phyloP scores from a whole-genome alignment of 2,888 invertebrate species.

The Endomychus coccineus region DNA sequence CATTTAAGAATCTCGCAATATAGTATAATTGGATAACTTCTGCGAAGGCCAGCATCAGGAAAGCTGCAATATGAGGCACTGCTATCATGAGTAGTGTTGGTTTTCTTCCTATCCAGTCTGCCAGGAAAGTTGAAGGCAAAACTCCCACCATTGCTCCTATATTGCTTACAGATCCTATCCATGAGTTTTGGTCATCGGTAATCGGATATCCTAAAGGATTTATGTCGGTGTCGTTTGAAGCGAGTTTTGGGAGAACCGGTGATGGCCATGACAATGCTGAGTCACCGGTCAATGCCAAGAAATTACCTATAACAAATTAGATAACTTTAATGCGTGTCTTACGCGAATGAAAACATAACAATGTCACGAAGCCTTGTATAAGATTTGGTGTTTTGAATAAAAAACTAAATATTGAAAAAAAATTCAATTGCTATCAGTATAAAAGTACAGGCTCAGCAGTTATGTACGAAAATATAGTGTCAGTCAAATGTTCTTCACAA shows the following conservation, averaged over 20 bases:
- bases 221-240: constrained; percentile 28
- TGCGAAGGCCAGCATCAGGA: constrained; percentile 25
- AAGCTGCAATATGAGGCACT: constrained; percentile 27
- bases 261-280: constrained; percentile 32
- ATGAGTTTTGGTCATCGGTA: constrained; percentile 41
- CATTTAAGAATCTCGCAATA: constrained; percentile 45
- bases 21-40: constrained; percentile 30
- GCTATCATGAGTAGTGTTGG: constrained; percentile 52
- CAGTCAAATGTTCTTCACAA: too few species aligned
- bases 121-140: constrained; percentile 58
- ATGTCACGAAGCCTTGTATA: too few species aligned
- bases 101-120: constrained; percentile 61
- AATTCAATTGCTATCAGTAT: too few species aligned
- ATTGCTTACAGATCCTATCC: constrained; percentile 47
- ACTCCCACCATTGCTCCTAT: constrained; percentile 54
- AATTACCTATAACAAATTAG: constrained; percentile 27
- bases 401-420: too few species aligned
- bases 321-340: too few species aligned
- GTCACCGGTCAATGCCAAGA: constrained; percentile 31
- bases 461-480: too few species aligned
- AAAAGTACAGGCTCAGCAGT: too few species aligned
- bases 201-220: constrained; percentile 39
- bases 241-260: constrained; percentile 29
- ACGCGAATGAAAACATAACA: too few species aligned
- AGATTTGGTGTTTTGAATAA: too few species aligned